phyloP scores from a whole-genome alignment of 35 echinoderm and acorn worm genomes.

The Anneissia japonica region DNA sequence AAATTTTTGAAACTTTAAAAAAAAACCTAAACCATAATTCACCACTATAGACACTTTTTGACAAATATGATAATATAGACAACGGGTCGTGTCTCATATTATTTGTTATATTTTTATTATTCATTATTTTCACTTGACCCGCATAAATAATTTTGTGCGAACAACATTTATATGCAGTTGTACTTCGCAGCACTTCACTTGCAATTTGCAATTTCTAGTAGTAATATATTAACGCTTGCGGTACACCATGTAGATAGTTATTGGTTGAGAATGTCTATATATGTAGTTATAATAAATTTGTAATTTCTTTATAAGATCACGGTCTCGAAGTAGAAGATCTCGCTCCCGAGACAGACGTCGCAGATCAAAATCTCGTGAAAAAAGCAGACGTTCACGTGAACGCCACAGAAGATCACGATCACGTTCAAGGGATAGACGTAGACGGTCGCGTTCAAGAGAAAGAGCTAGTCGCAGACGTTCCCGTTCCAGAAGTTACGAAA shows the following conservation, averaged over 20 bases:
- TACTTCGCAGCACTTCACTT: background rate
- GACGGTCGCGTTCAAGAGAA: background rate
- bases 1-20: too few relatives aligned
- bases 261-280: background rate
- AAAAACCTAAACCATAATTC: too few relatives aligned
- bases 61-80: too few relatives aligned
- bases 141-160: background rate
- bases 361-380: constrained; percentile 13
- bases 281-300: background rate
- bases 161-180: background rate
- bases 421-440: background rate
- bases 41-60: too few relatives aligned
- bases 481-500: background rate
- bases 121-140: too few relatives aligned
- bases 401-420: background rate
- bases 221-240: background rate
- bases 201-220: too few relatives aligned
- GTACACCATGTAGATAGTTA: background rate
- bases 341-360: background rate
- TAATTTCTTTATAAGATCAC: too few relatives aligned
- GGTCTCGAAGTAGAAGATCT: background rate
- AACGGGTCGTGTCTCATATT: too few relatives aligned
- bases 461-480: background rate
- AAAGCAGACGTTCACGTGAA: background rate
- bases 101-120: too few relatives aligned